Evolutionary conservation across 1,140 invertebrate species (phyloP).

Genomic region (Trypoxylus dichotomus): DNA sequence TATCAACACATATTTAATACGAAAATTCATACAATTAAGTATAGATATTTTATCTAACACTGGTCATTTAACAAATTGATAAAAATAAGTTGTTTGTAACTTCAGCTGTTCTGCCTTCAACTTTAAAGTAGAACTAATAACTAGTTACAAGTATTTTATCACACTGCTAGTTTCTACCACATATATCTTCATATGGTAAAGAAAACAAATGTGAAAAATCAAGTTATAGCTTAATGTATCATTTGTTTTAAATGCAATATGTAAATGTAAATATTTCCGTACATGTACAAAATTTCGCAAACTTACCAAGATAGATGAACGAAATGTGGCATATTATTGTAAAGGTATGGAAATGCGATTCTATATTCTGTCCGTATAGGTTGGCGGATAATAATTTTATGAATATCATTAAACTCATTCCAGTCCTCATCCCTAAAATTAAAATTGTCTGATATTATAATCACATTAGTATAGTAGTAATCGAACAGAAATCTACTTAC

Average conservation of each 20-base stretch:
- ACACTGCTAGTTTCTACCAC: constrained; percentile 55
- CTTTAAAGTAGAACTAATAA: constrained; percentile 57
- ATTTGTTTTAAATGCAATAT: no score
- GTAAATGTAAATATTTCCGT: no score
- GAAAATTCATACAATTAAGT: no score
- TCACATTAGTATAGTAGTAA: background rate
- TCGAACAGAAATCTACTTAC: constrained; percentile 56
- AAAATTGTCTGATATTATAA: background rate
- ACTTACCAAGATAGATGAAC: constrained; percentile 92
- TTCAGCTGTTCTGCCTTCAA: constrained; percentile 55
- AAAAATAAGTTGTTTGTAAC: constrained; percentile 51
- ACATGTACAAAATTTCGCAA: no score
- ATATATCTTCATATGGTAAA: constrained; percentile 40
- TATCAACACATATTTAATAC: no score
- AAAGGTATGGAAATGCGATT: constrained; percentile 98
- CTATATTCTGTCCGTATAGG: constrained; percentile 98
- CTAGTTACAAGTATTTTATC: constrained; percentile 54
- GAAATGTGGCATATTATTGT: constrained; percentile 97
- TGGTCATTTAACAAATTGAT: background rate
- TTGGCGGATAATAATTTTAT: constrained; percentile 99
- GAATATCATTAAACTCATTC: constrained; percentile 99
- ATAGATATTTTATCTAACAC: no score
- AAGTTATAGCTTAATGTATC: no score
- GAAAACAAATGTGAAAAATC: constrained; percentile 53
- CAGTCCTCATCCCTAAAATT: constrained; percentile 94